A percentile compares a stretch with the other conserved stretches of the same genome.
These are phyloP conservation scores for Thera britannica DNA, from an alignment of 2,888 invertebrate species.

Conservation along the genomic window DNA sequence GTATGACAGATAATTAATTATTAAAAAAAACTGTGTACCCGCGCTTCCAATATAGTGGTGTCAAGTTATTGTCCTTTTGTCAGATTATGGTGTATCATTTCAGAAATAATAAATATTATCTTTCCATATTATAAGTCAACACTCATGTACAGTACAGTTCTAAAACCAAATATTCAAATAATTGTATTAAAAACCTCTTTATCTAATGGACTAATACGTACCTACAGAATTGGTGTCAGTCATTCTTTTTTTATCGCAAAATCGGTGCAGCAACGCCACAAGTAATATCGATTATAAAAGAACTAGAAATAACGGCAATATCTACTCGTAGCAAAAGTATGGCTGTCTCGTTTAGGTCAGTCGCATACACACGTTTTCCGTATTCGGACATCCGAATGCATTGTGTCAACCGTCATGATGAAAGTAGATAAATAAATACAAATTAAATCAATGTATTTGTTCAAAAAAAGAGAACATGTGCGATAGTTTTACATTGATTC, in stretches of 20 bases:
- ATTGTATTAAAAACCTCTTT: constrained; percentile 56
- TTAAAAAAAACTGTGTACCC: constrained; percentile 22
- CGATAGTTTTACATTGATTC: too few species aligned
- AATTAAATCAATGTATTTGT: too few species aligned
- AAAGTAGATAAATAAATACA: too few species aligned
- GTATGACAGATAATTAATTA: constrained; percentile 11
- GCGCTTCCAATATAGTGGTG: constrained; percentile 6
- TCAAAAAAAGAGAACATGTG: too few species aligned
- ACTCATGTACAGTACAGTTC: constrained; percentile 47
- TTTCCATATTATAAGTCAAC: constrained; percentile 39
- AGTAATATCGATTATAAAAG: constrained; percentile 3
- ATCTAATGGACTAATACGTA: constrained; percentile 73
- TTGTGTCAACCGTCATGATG: too few species aligned
- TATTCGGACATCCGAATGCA: too few species aligned
- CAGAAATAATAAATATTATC: constrained; percentile 28
- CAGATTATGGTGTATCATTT: background rate
- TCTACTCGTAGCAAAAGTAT: too few species aligned
- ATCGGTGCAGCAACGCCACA: constrained; percentile 16
- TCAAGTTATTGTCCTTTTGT: constrained; percentile 32
- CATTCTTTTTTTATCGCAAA: constrained; percentile 39
- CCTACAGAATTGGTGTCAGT: constrained; percentile 72
- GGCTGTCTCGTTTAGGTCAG: too few species aligned
- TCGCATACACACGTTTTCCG: too few species aligned
- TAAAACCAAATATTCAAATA: constrained; percentile 49
- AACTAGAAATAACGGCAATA: background rate